Percentiles rank a stretch among this genome's conserved stretches.
Evolutionary conservation across 2,888 invertebrate species (phyloP).

Genomic region (Neoscelio sp.): DNA sequence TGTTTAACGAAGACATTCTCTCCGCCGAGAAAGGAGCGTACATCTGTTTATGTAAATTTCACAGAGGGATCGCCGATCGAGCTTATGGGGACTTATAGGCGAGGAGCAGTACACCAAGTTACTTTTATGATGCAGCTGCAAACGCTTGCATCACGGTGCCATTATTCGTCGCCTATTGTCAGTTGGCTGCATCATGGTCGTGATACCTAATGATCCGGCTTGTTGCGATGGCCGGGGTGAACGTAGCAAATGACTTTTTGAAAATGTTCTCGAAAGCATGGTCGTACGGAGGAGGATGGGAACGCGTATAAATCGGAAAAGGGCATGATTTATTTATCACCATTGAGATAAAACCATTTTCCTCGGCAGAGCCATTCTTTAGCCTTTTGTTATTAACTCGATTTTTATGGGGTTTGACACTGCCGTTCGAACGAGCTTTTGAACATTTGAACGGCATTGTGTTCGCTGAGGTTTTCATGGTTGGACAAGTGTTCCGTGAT

Average conservation of each 20-base stretch:
- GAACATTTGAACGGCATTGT: too few species aligned
- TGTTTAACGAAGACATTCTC: slow-evolving; percentile 58
- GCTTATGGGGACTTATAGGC: slow-evolving; percentile 11
- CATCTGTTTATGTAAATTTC: slow-evolving; percentile 68
- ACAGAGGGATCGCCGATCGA: slow-evolving; percentile 25
- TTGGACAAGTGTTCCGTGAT: neutral
- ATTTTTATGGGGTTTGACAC: neutral
- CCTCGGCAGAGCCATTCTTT: neutral
- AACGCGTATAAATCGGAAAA: slow-evolving; percentile 2
- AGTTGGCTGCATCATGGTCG: slow-evolving; percentile 37
- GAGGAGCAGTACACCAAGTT: slow-evolving; percentile 38
- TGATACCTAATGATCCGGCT: slow-evolving; percentile 69
- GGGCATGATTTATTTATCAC: slow-evolving; percentile 42
- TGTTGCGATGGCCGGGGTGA: slow-evolving; percentile 54
- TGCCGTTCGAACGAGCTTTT: neutral
- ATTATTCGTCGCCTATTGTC: slow-evolving; percentile 52
- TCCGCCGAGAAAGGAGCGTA: slow-evolving; percentile 36
- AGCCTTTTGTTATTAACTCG: neutral
- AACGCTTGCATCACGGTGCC: slow-evolving; percentile 38
- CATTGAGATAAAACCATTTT: slow-evolving; percentile 9
- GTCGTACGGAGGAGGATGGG: slow-evolving; percentile 12
- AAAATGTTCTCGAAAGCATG: slow-evolving; percentile 61
- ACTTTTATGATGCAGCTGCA: slow-evolving; percentile 58
- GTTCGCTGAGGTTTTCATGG: neutral
- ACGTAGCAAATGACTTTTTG: slow-evolving; percentile 69